Evolutionary conservation across 2,113 vertebrate genomes (phyloP), one percentile per base, ranked within the genome.

Genomic region (Coptodon rendalli): DNA sequence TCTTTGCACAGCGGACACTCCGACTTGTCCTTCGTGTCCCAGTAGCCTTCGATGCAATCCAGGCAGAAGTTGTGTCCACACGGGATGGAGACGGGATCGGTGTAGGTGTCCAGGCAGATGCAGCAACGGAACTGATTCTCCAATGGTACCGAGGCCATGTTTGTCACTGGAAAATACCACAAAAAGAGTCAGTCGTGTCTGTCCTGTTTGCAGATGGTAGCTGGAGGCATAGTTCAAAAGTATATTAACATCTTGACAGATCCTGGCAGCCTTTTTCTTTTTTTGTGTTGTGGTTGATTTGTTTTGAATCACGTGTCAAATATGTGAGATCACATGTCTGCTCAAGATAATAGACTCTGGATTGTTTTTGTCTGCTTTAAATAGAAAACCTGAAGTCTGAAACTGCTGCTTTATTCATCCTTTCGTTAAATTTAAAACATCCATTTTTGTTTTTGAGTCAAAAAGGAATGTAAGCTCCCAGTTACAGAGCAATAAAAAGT

Each of bases 1-100:
- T 94, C 81, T 53, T 94, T 94, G 86, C 95, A 96, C 9, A 95
- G 84, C 0, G 94, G 95, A 85, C 95, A 96, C 76, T 88, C 68
- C 0, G 17, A 63, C 22, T 24, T 82, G 1, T 2, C 14, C 27
- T 36, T 85, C 0, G 80, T 81, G 5, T 93, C 92, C 95, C 95
- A 95, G 82, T 61, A 91, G 14, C 59, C 43, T 9, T 89, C 81
- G 22, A 95, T 93, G 83, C 96, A 96, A 7, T 22, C 78, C 80
- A 89, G 68, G 85, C 96, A 96, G 86, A 90, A 96, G 19, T 92
- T 96, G 82, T 96, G 95, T 2, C 94, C 95, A 12, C 96, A 96
- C 6, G 94, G 92, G 54, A 95, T 92, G 53, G 96, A 95, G 12
- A 89, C 84, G 0, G 96, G 95, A 7, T 91, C 83, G 2, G 6